Conservation (phyloP, 2,797 vertebrate species). For the Babyrousa celebensis region DNA sequence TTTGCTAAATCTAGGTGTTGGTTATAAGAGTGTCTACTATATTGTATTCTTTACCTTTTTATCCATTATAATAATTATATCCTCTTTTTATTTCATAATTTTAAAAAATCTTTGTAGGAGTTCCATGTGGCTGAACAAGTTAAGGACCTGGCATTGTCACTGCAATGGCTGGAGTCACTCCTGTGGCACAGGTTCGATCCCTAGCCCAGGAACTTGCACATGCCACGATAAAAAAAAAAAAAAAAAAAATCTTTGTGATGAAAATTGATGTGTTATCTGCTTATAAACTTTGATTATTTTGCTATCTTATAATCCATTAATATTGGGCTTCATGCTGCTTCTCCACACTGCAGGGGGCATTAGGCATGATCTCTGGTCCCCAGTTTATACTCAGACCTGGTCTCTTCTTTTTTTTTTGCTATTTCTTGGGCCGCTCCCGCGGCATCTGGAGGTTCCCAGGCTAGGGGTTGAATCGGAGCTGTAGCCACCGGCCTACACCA, state of each 20-base stretch:
- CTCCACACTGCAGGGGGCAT: not conserved
- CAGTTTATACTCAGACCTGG: not conserved
- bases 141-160: too few relatives aligned
- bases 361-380: not conserved
- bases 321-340: not conserved
- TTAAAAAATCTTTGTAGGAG: too few relatives aligned
- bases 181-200: too few relatives aligned
- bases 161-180: too few relatives aligned
- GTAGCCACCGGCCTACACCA: too few relatives aligned
- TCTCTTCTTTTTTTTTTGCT: not conserved
- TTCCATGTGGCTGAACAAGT: too few relatives aligned
- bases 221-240: too few relatives aligned
- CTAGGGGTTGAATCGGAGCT: too few relatives aligned
- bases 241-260: not conserved
- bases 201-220: too few relatives aligned
- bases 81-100: too few relatives aligned
- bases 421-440: too few relatives aligned
- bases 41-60: conserved; percentile 18
- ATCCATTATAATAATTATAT: not conserved
- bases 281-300: conserved; percentile 8
- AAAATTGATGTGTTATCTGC: not conserved
- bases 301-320: not conserved
- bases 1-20: conserved; percentile 19
- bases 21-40: not conserved
- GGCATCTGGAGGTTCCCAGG: too few relatives aligned